Evolutionary conservation across 92 coral and sea anemone species (phyloP).

Genomic region (Phenganax stokvisi): DNA sequence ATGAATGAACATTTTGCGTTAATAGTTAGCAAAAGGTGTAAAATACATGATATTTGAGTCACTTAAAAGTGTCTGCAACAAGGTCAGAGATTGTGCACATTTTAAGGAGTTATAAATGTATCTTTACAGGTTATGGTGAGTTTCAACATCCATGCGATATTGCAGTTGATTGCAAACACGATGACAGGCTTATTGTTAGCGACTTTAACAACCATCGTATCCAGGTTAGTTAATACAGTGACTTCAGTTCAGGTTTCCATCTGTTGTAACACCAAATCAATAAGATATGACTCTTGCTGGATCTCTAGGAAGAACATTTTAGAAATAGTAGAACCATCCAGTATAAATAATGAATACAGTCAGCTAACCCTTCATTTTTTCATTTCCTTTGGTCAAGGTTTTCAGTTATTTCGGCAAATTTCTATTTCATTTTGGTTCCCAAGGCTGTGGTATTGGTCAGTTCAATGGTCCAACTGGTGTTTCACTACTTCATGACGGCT

Average conservation of each 20-base stretch:
- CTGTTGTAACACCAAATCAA: neutral
- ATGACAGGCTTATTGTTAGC: slow-evolving; percentile 33
- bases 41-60: neutral
- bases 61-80: neutral
- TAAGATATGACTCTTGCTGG: neutral
- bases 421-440: slow-evolving; percentile 57
- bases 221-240: neutral
- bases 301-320: no score
- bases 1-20: no score
- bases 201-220: slow-evolving; percentile 33
- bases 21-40: no score
- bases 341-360: neutral
- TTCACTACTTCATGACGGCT: slow-evolving; percentile 65
- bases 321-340: neutral
- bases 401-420: slow-evolving; percentile 27
- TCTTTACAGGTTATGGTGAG: slow-evolving; percentile 30
- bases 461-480: slow-evolving; percentile 90
- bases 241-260: neutral
- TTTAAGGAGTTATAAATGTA: neutral
- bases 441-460: slow-evolving; percentile 80
- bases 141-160: slow-evolving; percentile 36
- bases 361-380: neutral
- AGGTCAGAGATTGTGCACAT: neutral
- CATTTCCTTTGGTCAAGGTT: neutral
- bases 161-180: slow-evolving; percentile 20